Evolutionary conservation across 2,888 invertebrate species (phyloP).

Genomic region (Pocota personata): DNA sequence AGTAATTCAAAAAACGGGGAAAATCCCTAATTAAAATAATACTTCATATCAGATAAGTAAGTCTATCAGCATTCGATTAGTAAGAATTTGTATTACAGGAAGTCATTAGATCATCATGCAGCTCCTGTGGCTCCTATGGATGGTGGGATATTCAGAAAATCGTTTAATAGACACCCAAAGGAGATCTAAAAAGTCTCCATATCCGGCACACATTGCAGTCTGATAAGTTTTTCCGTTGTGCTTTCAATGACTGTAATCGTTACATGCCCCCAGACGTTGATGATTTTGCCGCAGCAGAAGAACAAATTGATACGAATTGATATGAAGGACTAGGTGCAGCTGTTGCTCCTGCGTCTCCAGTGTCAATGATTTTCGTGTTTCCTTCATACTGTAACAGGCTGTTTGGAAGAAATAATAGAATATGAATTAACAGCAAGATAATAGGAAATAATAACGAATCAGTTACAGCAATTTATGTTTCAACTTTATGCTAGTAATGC

Average conservation of each 20-base stretch:
- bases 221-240: conserved; percentile 83
- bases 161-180: neutral
- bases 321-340: conserved; percentile 75
- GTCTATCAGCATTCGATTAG: too few relatives aligned
- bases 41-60: too few relatives aligned
- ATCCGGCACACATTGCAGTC: conserved; percentile 80
- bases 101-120: too few relatives aligned
- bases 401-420: neutral
- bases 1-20: too few relatives aligned
- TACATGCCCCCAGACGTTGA: conserved; percentile 78
- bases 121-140: too few relatives aligned
- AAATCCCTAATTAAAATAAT: too few relatives aligned
- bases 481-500: neutral
- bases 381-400: conserved; percentile 79
- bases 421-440: neutral
- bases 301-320: conserved; percentile 78
- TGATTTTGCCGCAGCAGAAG: too few relatives aligned
- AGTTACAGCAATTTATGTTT: neutral
- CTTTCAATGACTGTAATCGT: conserved; percentile 86
- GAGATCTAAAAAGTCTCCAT: conserved; percentile 6
- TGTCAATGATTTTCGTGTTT: conserved; percentile 78
- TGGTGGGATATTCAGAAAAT: neutral
- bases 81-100: too few relatives aligned
- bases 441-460: too few relatives aligned
- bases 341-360: conserved; percentile 38